These are phyloP conservation scores for Prunella fulvescens DNA, from an alignment of 2,113 vertebrate genomes.

Conservation along the genomic window DNA sequence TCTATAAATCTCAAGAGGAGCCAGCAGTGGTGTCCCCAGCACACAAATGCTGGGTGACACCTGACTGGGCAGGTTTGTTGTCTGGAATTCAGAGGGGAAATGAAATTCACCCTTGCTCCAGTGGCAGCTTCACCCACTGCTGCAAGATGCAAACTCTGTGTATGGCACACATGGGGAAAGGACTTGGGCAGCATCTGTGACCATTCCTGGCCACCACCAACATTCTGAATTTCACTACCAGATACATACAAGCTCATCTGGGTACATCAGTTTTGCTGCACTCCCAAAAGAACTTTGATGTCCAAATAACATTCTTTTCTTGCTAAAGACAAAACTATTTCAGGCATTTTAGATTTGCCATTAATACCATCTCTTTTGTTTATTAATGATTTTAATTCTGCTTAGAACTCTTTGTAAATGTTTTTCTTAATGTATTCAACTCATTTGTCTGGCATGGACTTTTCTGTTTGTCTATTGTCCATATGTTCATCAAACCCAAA, in stretches of 20 bases:
- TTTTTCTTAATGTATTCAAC: neutral
- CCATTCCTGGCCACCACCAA: neutral
- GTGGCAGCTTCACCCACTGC: neutral
- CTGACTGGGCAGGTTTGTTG: neutral
- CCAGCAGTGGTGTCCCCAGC: neutral
- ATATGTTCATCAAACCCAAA: neutral
- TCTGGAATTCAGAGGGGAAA: neutral
- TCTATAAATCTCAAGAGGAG: neutral
- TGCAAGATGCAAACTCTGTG: neutral
- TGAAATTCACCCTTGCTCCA: neutral
- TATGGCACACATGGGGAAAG: neutral
- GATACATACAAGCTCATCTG: neutral
- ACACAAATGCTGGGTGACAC: accelerated
- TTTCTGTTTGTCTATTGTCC: neutral
- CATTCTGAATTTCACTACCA: neutral
- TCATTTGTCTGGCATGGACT: neutral
- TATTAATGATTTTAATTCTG: neutral
- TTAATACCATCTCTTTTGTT: neutral
- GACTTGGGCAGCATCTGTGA: neutral
- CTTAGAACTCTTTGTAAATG: neutral
- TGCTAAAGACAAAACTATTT: neutral
- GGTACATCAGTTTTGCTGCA: neutral
- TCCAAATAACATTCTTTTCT: neutral
- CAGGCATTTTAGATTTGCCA: neutral
- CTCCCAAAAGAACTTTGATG: neutral